Base-by-base conservation (phyloP, 2,113 vertebrate species). In the Gavia stellata region DNA sequence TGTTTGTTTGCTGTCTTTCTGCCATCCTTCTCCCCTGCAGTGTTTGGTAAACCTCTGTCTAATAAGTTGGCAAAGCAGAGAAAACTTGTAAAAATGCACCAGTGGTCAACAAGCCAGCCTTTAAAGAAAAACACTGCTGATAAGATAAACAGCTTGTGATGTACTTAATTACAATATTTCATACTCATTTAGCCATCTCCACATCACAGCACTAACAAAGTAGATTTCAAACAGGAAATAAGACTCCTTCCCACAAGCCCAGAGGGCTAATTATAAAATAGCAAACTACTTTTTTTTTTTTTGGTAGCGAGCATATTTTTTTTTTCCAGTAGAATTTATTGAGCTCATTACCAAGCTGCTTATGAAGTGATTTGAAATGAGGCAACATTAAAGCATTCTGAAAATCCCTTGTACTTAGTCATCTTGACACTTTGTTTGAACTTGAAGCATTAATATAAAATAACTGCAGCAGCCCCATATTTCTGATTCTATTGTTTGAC, bases 361-460 rank as follows among this genome's bases (percentile, higher is more conserved):
- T 98, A 98, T 98, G 97, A 98, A 98, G 98, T 98, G 98, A 97
- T 98, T 98, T 98, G 98, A 98, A 99, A 99, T 97, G 98, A 98
- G 97, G 98, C 98, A 98, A 98, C 98, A 98, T 98, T 98, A 98
- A 98, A 98, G 97, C 97, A 96, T 98, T 98, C 96, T 97, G 98
- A 98, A 99, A 99, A 99, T 98, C 98, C 98, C 97, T 98, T 97
- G 98, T 98, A 98, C 97, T 99, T 98, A 98, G 98, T 98, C 98
- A 99, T 98, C 97, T 97, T 99, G 99, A 99, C 98, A 99, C 98
- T 98, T 98, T 97, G 97, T 98, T 98, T 99, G 99, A 99, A 99
- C 99, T 98, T 97, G 8, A 98, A 98, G 97, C 97, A 98, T 99
- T 99, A 99, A 98, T 98, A 98, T 94, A 97, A 98, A 98, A 98